Conservation (phyloP, 1,140 invertebrate species). For the Aphelenchoides besseyi region DNA sequence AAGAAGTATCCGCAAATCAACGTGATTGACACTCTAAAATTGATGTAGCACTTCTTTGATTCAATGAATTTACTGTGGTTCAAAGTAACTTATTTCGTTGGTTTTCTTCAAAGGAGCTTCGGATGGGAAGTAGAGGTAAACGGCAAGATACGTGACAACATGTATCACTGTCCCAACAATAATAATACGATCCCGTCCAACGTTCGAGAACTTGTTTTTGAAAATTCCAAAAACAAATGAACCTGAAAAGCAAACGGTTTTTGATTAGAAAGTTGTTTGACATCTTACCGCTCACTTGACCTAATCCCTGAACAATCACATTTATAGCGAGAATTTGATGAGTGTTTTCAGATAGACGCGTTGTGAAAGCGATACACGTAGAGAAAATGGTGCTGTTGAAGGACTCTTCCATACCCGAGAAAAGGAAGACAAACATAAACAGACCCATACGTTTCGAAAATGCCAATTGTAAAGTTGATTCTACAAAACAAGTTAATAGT, state of each 20-base stretch:
- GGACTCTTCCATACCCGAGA: constrained; percentile 47
- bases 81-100: not conserved
- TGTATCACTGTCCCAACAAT: constrained; percentile 78
- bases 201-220: constrained; percentile 75
- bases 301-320: constrained; percentile 44
- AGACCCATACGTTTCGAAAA: constrained; percentile 38
- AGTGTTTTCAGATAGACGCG: constrained; percentile 33
- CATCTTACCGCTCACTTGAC: constrained; percentile 40
- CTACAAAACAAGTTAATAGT: constrained; percentile 1
- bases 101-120: constrained; percentile 73
- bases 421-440: constrained; percentile 45
- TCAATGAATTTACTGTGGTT: constrained; percentile 2
- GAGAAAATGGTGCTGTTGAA: constrained; percentile 51
- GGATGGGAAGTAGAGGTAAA: constrained; percentile 82
- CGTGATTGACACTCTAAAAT: constrained; percentile 70
- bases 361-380: constrained; percentile 46
- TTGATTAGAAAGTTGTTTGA: not conserved
- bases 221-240: constrained; percentile 83
- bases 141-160: constrained; percentile 74
- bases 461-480: not conserved
- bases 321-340: constrained; percentile 52
- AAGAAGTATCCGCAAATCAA: constrained; percentile 83
- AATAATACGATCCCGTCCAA: constrained; percentile 82
- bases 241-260: constrained; percentile 66
- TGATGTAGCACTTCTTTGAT: constrained; percentile 64